Evolutionary conservation across 2,113 vertebrate genomes (phyloP), one percentile per base, ranked within the genome.

Genomic region (Neolamprologus devosi): DNA sequence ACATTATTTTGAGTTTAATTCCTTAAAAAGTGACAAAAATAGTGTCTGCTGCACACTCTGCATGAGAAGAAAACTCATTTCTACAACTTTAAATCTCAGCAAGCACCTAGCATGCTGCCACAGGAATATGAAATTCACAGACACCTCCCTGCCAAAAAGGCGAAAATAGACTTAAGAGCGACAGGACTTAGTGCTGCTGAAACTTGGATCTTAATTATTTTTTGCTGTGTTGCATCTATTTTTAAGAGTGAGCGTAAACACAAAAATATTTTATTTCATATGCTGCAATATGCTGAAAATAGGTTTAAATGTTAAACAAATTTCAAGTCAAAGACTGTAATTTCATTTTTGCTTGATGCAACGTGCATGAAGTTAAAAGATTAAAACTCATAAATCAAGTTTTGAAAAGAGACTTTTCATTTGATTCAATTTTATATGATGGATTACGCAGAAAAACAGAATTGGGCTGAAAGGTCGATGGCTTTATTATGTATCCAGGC

Each of bases 1-100:
- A 63, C 28, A 11, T 63, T 63, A 33, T 7, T 63, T 63, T 19
- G 9, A 60, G 58, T 33, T 33, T 63, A 7, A 33, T 33, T 63
- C 16, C 9, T 19, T 63, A 63, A 33, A 4, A 4, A 33, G 28
- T 1, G 58, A 63, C 58, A 11, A 63, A 63, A 63, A 63, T 16
- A 19, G 57, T 6, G 28, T 33, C 28, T 0, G 0, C 57, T 19
- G 28, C 0, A 0, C 28, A 4, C 57, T 30, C 16, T 19, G 28
- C 28, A 19, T 10, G 28, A 19, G 57, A 33, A 60, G 3, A 60
- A 60, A 60, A 60, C 16, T 60, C 5, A 0, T 19, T 60, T 60
- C 57, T 60, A 60, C 28, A 33, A 60, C 9, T 60, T 60, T 1
- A 60, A 1, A 60, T 33, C 28, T 60, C 9, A 33, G 57, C 57